Evolutionary conservation across 2,888 invertebrate genomes (phyloP), one percentile per base, ranked within the genome.

Genomic region (Aphodius sticticus): DNA sequence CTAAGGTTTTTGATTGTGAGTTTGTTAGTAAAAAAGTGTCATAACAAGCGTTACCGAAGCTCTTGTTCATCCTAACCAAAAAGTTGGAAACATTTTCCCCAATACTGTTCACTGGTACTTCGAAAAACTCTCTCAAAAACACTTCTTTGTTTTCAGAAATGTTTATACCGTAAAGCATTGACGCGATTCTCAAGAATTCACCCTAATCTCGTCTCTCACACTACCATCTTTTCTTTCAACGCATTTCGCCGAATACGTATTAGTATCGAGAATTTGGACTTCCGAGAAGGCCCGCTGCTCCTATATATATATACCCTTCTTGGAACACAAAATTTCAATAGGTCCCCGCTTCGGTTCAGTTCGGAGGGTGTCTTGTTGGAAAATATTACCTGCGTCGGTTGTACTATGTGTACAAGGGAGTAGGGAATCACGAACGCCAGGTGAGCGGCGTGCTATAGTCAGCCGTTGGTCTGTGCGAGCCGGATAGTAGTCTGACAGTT

Each of bases 301-400:
- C 53, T 53, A 53, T 53, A 53, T 53, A 53, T 53, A 53, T 53
- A 53, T 53, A 53, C 53, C 53, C 53, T 53, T 53, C 53, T 53
- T 0, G 12, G 53, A 53, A 53, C 12, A 9, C 53, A 53, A 53
- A 26, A 53, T 53, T 53, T 53, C 53, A 53, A 53, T 53, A 12
- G 53, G 53, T 53, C 53, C 53, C 3, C 53, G 53, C 53, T 26
- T 9, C 53, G 53, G 2, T 53, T 12, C 53, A 12, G 12, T 53
- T 53, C 53, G 53, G 53, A 12, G 53, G 53, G 7, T 9, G 53
- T 26, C 26, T 26, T 26, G 53, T 53, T 5, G 9, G 53, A 53
- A 53, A 53, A 53, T 53, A 53, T 53, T 53, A 53, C 53, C 53
- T 53, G 53, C 53, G 26, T 26, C 26, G 26, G 26, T 26, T 53